Base-by-base conservation (phyloP, 2,888 invertebrate species). In the Ochropleura leucogaster region DNA sequence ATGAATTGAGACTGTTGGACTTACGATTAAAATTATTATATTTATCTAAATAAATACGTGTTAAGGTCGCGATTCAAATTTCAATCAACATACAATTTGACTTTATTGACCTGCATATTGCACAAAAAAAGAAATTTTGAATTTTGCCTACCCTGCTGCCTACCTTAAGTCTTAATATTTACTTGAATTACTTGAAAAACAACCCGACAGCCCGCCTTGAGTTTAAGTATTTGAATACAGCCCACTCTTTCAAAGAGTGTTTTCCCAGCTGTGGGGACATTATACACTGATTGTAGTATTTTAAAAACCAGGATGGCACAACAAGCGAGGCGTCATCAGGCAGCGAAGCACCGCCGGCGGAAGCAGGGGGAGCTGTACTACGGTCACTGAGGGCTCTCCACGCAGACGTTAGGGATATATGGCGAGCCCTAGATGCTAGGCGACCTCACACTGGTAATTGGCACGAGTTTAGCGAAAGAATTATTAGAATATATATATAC, bases 321-420 rank as follows among this genome's bases (percentile, higher is more conserved):
- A 93, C 93, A 0, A 94, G 94, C 74, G 93, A 91, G 7, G 94
- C 90, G 5, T 95, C 95, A 0, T 95, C 95, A 0, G 93, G 91
- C 2, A 94, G 95, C 44, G 0, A 91, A 40, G 59, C 59, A 1
- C 59, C 73, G 4, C 86, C 87, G 51, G 87, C 73, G 4, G 88
- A 77, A 20, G 91, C 89, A 20, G 93, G 94, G 6, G 95, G 95
- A 3, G 95, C 95, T 0, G 96, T 96, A 73, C 90, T 96, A 14
- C 89, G 93, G 0, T 93, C 94, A 0, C 86, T 94, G 75, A 83
- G 93, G 0, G 93, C 94, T 0, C 72, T 93, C 5, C 94, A 94
- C 83, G 93, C 93, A 0, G 94, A 93, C 76, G 94, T 94, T 1
- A 72, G 94, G 0, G 94, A 94, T 70, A 94, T 94, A 5, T 94